A percentile compares a stretch with the other conserved stretches of the same genome.
Conservation (phyloP, 1,140 invertebrate species). For the Thalassaphorura encarpata region DNA sequence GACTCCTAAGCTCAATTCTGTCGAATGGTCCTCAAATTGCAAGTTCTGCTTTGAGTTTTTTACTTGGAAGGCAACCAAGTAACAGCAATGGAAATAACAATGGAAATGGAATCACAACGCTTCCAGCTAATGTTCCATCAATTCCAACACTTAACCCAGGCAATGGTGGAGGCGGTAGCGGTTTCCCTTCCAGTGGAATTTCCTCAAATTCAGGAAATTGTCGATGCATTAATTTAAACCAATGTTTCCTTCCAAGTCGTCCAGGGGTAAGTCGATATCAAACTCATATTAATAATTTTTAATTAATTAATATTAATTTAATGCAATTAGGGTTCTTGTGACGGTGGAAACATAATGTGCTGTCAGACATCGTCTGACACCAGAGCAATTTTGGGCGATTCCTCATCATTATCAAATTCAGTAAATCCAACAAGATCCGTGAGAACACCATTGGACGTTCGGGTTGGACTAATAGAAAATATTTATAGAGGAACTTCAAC, state of each 20-base stretch:
- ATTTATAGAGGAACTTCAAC: conserved; percentile 16
- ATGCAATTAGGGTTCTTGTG: conserved; percentile 24
- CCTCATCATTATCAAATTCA: background rate
- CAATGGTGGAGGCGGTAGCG: conserved; percentile 1
- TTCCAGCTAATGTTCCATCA: background rate
- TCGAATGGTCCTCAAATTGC: background rate
- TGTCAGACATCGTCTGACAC: conserved; percentile 7
- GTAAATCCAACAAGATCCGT: background rate
- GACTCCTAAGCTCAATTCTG: background rate
- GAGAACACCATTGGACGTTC: background rate
- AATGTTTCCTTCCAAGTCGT: conserved; percentile 14
- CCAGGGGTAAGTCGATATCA: conserved; percentile 1
- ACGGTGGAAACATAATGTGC: conserved; percentile 19
- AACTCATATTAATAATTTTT: background rate
- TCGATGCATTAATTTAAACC: conserved; percentile 6
- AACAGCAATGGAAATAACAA: too few species aligned
- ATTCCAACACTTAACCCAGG: background rate
- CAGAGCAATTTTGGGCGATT: background rate
- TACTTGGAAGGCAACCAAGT: too few species aligned
- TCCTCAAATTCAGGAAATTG: conserved; percentile 1
- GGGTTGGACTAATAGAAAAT: conserved; percentile 19
- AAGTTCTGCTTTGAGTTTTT: background rate
- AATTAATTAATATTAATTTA: too few species aligned
- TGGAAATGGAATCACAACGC: conserved; percentile 1
- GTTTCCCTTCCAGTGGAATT: background rate